These are phyloP conservation scores for Penaeus japonicus DNA, from an alignment of 1,140 invertebrate species.

Conservation along the genomic window DNA sequence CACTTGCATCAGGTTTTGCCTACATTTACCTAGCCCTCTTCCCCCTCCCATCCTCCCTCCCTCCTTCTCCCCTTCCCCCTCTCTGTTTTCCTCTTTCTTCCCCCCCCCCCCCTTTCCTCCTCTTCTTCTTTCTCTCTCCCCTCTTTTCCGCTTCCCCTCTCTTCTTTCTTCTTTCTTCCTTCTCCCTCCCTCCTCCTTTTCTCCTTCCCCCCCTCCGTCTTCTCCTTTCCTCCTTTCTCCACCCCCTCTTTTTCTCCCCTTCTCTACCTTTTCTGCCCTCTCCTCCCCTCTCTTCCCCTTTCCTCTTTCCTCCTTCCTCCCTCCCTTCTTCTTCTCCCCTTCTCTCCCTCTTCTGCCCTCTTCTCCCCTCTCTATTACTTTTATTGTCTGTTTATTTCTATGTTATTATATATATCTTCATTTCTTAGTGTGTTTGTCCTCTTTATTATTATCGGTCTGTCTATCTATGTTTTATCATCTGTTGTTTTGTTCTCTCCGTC, in stretches of 20 bases:
- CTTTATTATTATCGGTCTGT: too few relatives aligned
- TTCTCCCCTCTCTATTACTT: background rate
- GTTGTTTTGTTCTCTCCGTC: too few relatives aligned
- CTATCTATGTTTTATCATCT: too few relatives aligned
- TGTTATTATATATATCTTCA: too few relatives aligned
- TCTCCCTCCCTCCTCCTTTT: background rate
- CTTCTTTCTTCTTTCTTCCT: background rate
- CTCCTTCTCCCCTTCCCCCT: background rate
- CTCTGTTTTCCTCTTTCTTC: background rate
- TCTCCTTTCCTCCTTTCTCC: background rate
- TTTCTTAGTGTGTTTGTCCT: too few relatives aligned
- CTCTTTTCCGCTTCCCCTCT: background rate
- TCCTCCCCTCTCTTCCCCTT: background rate
- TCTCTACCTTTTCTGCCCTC: background rate
- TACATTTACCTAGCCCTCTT: background rate
- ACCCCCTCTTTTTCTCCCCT: background rate
- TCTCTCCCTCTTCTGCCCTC: background rate
- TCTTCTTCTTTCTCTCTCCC: background rate
- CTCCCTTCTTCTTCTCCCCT: background rate
- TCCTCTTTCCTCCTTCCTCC: background rate
- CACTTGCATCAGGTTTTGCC: background rate
- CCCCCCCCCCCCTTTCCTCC: background rate
- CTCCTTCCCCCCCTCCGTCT: background rate
- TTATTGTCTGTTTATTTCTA: too few relatives aligned
- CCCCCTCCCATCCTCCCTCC: background rate